Evolutionary conservation across 2,113 vertebrate genomes (phyloP), one percentile per base, ranked within the genome.

Genomic region (Myiopsitta monachus): DNA sequence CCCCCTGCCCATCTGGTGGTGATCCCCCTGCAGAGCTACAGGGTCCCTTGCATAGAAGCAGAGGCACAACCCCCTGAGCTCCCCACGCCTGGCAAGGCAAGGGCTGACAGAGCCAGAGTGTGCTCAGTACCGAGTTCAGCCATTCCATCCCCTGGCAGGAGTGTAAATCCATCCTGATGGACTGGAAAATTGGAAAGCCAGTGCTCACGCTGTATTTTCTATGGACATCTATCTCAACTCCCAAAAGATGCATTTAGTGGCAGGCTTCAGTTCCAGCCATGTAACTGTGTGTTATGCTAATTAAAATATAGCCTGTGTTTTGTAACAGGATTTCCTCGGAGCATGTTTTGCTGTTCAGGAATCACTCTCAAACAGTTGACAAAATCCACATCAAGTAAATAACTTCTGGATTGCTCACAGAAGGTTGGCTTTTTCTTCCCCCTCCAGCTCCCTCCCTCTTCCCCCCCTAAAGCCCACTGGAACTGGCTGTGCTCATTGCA

Each of bases 261-360:
- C 88, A 90, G 85, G 90, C 90, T 89, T 59, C 57, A 13, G 90
- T 12, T 88, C 92, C 96, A 94, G 94, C 87, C 94, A 92, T 69
- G 93, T 82, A 91, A 22, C 91, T 76, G 78, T 88, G 66, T 5
- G 68, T 92, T 91, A 85, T 52, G 95, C 92, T 91, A 92, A 94
- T 96, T 94, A 96, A 96, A 96, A 94, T 51, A 92, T 36, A 89
- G 87, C 70, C 91, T 52, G 52, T 92, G 92, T 89, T 95, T 94
- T 94, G 94, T 94, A 94, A 96, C 91, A 89, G 88, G 94, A 93
- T 95, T 97, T 95, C 96, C 95, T 95, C 57, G 44, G 91, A 94
- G 94, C 23, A 6, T 63, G 30, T 84, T 96, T 95, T 36, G 14
- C 91, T 72, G 52, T 27, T 94, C 88, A 69, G 87, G 82, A 91